phyloP scores from a whole-genome alignment of 1,140 invertebrate species.

The Hirudo medicinalis region DNA sequence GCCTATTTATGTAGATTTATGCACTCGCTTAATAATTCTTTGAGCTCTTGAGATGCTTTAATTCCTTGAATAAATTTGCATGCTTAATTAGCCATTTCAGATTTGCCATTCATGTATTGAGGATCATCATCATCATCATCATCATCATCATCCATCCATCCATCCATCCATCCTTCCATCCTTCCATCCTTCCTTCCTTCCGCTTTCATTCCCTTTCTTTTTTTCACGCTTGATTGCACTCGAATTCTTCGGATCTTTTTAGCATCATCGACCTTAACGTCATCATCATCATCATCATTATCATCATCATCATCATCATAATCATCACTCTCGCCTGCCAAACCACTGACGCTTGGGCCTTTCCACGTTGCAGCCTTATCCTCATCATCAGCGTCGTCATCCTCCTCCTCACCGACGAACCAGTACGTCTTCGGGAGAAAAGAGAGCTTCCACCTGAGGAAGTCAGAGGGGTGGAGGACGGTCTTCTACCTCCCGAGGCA shows the following conservation, averaged over 20 bases:
- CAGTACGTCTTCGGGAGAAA: not conserved
- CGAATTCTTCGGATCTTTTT: too few relatives aligned
- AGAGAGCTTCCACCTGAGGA: not conserved
- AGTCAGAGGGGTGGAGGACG: constrained; percentile 61
- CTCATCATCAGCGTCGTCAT: not conserved
- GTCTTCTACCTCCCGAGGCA: constrained; percentile 61
- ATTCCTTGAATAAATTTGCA: too few relatives aligned
- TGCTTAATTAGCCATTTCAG: not conserved
- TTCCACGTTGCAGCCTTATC: not conserved
- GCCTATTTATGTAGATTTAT: too few relatives aligned
- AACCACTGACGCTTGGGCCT: not conserved
- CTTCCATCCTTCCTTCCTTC: not conserved
- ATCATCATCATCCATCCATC: not conserved
- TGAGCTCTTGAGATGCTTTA: too few relatives aligned
- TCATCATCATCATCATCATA: not conserved
- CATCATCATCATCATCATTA: constrained; percentile 12
- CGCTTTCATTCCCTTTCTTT: not conserved
- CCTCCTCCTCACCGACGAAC: not conserved
- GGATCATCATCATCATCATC: not conserved
- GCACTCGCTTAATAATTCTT: too few relatives aligned
- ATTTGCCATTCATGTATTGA: not conserved
- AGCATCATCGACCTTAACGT: constrained; percentile 1
- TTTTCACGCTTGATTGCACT: too few relatives aligned
- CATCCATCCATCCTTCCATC: not conserved
- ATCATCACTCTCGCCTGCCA: not conserved